Base-by-base conservation (phyloP, 2,888 invertebrate species). In the Iphiclides podalirius region DNA sequence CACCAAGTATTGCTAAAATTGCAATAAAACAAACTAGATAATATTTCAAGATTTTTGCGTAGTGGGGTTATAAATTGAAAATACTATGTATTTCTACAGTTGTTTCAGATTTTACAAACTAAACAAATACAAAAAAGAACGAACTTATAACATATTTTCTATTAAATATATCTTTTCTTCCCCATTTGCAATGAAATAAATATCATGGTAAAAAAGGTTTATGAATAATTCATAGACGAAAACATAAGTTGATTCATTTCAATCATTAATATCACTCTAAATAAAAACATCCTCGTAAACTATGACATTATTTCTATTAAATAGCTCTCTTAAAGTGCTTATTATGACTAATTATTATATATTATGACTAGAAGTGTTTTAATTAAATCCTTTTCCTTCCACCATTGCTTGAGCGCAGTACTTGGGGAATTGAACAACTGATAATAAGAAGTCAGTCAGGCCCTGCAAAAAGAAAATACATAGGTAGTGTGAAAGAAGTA, bases 351-450 rank as follows among this genome's bases (percentile, higher is more conserved):
- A 40, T 34, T 14, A 16, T 33, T 39, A 52, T n/a, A 26, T 11
- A 17, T 17, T 37, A 12, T 12, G 44, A 58, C 47, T 57, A 55
- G 54, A 44, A 41, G 16, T 34, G 53, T 54, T 58, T 55, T 60
- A 57, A 41, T 58, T 59, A 47, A 90, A 82, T 43, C 90, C 83
- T 67, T 81, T 89, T 63, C 92, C 91, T 42, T 91, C 90, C 85
- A 93, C 75, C 93, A 94, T 94, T 8, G 91, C 91, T 67, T 91
- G 85, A 4, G 93, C 93, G 68, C 94, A 94, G 68, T 91, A 92
- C 66, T 90, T 91, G 3, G 94, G 94, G 63, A 94, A 92, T 70
- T 94, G 94, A 17, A 93, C 72, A 3, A 93, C 93, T 64, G 90
- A 81, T 16, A 94, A 79, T 47, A 94, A 78, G 53, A 94, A 69